Conservation (phyloP, 2,797 vertebrate species). For the Bovichtus variegatus region DNA sequence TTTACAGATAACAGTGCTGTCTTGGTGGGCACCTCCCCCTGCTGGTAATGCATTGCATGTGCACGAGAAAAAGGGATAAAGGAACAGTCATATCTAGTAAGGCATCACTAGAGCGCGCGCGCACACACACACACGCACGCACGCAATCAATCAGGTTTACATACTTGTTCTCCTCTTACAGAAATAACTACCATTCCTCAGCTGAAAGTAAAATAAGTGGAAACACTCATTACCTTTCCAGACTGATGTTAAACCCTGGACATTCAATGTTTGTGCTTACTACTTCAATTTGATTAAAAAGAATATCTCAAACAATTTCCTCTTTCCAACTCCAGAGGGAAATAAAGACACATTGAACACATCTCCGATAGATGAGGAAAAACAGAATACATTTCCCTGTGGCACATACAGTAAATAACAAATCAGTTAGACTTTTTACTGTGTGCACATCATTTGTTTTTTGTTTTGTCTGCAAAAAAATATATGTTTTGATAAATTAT, state of each 20-base stretch:
- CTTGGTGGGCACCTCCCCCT: slow-evolving; percentile 30
- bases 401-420: slow-evolving; percentile 15
- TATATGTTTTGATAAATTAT: not conserved
- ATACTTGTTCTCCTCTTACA: not conserved
- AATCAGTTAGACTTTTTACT: slow-evolving; percentile 4
- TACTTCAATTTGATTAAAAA: not conserved
- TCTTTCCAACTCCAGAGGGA: slow-evolving; percentile 53
- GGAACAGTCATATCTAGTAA: too few species aligned
- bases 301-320: slow-evolving; percentile 10
- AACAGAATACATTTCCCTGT: not conserved
- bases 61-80: not conserved
- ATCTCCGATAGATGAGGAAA: not conserved
- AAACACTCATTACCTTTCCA: slow-evolving; percentile 1
- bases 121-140: too few species aligned
- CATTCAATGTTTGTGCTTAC: not conserved
- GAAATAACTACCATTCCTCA: not conserved
- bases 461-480: slow-evolving; percentile 30
- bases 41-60: not conserved
- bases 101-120: not conserved
- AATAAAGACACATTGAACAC: slow-evolving; percentile 42
- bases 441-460: not conserved
- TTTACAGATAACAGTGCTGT: not conserved
- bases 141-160: not conserved
- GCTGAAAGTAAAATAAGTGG: slow-evolving; percentile 3
- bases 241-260: not conserved